Evolutionary conservation across 2,113 vertebrate genomes (phyloP), one percentile per base, ranked within the genome.

Genomic region (Ranitomeya imitator): DNA sequence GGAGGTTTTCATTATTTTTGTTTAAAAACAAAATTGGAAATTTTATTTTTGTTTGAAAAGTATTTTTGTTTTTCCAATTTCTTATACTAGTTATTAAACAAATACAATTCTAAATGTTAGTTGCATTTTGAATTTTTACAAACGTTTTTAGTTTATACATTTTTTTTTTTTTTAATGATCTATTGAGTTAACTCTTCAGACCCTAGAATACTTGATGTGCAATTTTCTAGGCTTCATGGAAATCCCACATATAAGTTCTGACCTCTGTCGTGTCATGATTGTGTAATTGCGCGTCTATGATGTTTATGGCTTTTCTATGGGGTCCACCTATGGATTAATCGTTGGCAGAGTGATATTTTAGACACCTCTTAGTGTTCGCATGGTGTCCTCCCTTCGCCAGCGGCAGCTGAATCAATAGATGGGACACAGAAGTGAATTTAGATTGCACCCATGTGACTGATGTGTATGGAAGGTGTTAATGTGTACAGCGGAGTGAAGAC

Each of bases 361-460:
- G 57, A 61, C 6, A 11, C 10, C 3, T 80, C 15, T 80, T 31
- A 45, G n/a, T 45, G 59, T 65, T 60, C 10, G 31, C n/a, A 2
- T 63, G 61, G 60, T 84, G 55, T 55, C 21, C 45, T 63, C n/a
- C 26, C 45, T 69, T 37, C 0, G 52, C 73, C n/a, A 8, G 73
- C 61, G 15, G 83, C 83, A 85, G 83, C 83, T 85, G 83, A 73
- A 73, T 85, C 83, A 85, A 85, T 85, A 85, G 67, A 85, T 73
- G 23, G 63, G 83, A 85, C 10, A n/a, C 80, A n/a, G 18, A 65
- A 83, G 80, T 83, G 80, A 63, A 65, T 83, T 63, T 65, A 51
- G 61, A 67, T 83, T 67, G 81, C 61, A 83, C 61, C 81, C 81
- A 37, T 65, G 61, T 67, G 81, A 65, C 61, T 63, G 60, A 65